Evolutionary conservation across 37 sponge, comb jelly and placozoan genomes (phyloP).

Genomic region (Theonella swinhoei): DNA sequence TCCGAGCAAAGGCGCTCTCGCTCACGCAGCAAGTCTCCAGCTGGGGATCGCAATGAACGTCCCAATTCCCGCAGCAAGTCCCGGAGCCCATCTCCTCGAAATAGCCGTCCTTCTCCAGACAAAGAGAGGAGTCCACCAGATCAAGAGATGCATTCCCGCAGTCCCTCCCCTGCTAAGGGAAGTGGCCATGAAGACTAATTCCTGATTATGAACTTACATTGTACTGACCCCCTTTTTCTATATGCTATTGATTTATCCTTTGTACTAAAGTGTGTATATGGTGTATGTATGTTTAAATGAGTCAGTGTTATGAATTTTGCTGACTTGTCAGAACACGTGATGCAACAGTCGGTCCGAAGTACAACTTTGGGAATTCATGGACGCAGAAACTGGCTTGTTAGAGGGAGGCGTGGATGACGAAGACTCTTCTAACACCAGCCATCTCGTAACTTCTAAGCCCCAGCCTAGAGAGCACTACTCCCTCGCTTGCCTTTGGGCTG

Average conservation of each 20-base stretch:
- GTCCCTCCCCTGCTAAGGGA: conserved; percentile 39
- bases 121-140: conserved; percentile 5
- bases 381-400: too few relatives aligned
- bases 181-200: conserved; percentile 39
- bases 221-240: conserved; percentile 1
- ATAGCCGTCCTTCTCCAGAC: conserved; percentile 1
- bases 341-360: too few relatives aligned
- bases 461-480: conserved; percentile 28
- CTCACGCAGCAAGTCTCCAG: conserved; percentile 31
- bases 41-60: background rate
- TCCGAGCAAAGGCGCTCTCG: conserved; percentile 15
- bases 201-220: too few relatives aligned
- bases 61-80: conserved; percentile 11
- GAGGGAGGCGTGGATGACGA: background rate
- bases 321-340: too few relatives aligned
- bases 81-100: background rate
- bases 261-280: too few relatives aligned
- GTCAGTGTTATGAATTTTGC: too few relatives aligned
- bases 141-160: conserved; percentile 27
- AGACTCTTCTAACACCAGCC: background rate
- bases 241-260: too few relatives aligned
- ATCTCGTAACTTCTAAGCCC: background rate
- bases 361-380: too few relatives aligned
- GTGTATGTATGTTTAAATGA: too few relatives aligned
- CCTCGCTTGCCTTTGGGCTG: conserved; percentile 68